These are phyloP conservation scores for Gastracanthus pulcherrimus DNA, from an alignment of 2,888 invertebrate species.

Conservation along the genomic window DNA sequence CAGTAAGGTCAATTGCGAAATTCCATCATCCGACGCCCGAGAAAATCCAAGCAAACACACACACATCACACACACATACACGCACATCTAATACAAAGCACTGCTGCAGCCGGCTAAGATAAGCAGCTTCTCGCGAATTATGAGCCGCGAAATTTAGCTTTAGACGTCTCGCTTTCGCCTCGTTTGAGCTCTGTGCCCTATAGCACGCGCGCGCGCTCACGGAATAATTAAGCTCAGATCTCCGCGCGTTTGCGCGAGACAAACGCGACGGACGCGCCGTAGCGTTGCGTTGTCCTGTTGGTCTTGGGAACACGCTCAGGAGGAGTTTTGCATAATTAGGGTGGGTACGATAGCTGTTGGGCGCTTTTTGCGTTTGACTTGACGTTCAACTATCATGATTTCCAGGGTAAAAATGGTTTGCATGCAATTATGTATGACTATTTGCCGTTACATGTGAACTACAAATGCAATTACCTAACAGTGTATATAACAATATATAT, in stretches of 20 bases:
- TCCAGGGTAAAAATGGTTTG: too few species aligned
- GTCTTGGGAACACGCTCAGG: not conserved
- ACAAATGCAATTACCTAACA: too few species aligned
- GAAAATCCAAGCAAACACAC: too few species aligned
- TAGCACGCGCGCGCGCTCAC: not conserved
- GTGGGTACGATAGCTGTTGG: too few species aligned
- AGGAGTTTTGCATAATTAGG: not conserved
- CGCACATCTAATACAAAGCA: not conserved
- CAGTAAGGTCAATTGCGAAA: too few species aligned
- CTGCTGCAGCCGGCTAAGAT: not conserved
- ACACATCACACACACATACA: too few species aligned
- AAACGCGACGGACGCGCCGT: not conserved
- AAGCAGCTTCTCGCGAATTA: not conserved
- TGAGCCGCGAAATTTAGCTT: slow-evolving; percentile 30
- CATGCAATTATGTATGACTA: too few species aligned
- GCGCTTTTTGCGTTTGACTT: too few species aligned
- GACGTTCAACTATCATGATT: too few species aligned
- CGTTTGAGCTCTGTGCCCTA: not conserved
- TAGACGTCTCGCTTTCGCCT: not conserved
- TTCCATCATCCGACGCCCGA: too few species aligned
- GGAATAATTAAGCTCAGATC: not conserved
- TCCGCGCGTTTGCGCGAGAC: slow-evolving; percentile 2
- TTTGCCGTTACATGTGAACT: too few species aligned
- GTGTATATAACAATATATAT: too few species aligned
- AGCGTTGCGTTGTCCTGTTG: not conserved